These are phyloP conservation scores for Oenanthe melanoleuca DNA, from an alignment of 2,113 vertebrate species.

Conservation along the genomic window DNA sequence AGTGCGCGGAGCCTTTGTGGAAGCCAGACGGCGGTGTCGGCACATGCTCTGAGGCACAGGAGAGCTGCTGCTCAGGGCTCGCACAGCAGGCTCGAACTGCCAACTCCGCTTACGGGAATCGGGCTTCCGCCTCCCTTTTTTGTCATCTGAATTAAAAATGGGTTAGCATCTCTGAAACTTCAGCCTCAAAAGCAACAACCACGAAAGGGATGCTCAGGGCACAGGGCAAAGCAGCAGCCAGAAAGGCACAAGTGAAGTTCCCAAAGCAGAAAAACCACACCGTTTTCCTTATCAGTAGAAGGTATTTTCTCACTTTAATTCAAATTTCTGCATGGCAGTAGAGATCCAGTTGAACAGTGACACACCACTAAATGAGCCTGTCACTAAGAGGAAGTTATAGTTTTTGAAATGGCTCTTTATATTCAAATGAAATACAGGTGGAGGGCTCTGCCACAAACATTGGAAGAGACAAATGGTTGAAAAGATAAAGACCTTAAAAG, in stretches of 20 bases:
- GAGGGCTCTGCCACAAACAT: neutral
- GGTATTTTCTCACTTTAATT: neutral
- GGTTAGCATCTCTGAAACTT: neutral
- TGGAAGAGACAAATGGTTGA: neutral
- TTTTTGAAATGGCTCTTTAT: neutral
- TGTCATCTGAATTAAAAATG: neutral
- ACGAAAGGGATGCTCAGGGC: neutral
- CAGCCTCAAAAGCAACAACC: neutral
- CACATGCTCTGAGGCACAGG: neutral
- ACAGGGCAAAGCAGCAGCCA: neutral
- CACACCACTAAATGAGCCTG: neutral
- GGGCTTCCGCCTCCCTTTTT: neutral
- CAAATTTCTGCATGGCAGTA: neutral
- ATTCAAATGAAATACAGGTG: neutral
- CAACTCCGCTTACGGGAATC: rapidly evolving
- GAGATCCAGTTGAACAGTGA: neutral
- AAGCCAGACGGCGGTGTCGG: constrained; percentile 13
- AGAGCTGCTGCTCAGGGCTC: neutral
- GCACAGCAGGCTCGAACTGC: neutral
- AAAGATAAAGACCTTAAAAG: constrained; percentile 36
- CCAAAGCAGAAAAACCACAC: neutral
- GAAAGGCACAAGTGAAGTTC: neutral
- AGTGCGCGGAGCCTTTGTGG: neutral
- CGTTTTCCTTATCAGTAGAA: neutral
- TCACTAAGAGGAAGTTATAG: neutral